These are phyloP conservation scores for Sisyra nigra DNA, from an alignment of 2,888 invertebrate species.

Conservation along the genomic window DNA sequence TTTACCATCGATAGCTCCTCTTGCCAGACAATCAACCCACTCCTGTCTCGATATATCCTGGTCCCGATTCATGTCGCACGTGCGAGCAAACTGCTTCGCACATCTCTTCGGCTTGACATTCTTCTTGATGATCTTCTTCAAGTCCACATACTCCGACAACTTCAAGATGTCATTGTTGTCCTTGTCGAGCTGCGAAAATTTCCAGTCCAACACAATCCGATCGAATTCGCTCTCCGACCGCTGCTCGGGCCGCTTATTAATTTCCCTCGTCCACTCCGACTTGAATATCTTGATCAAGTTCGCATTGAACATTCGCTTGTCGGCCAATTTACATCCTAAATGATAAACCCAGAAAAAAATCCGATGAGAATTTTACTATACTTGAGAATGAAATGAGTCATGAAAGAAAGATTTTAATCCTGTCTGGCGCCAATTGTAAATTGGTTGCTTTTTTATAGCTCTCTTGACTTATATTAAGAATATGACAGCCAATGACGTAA, in stretches of 20 bases:
- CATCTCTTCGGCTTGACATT: conserved; percentile 80
- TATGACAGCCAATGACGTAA: no score
- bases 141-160: conserved; percentile 64
- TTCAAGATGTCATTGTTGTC: conserved; percentile 65
- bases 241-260: conserved; percentile 20
- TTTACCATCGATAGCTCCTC: conserved; percentile 73
- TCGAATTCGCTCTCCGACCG: conserved; percentile 23
- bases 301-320: conserved; percentile 64
- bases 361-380: no score
- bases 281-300: conserved; percentile 76
- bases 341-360: no score
- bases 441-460: not conserved
- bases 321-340: conserved; percentile 51
- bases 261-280: conserved; percentile 49
- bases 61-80: conserved; percentile 75
- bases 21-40: conserved; percentile 74
- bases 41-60: conserved; percentile 61
- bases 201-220: conserved; percentile 65
- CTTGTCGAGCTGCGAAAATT: conserved; percentile 68
- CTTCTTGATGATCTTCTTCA: conserved; percentile 70
- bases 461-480: not conserved
- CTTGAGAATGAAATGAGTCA: no score
- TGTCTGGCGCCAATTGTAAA: not conserved
- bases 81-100: conserved; percentile 73
- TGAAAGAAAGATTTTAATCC: not conserved